Evolutionary conservation across 2,888 invertebrate genomes (phyloP), one percentile per base, ranked within the genome.

Genomic region (Plebejus argus): DNA sequence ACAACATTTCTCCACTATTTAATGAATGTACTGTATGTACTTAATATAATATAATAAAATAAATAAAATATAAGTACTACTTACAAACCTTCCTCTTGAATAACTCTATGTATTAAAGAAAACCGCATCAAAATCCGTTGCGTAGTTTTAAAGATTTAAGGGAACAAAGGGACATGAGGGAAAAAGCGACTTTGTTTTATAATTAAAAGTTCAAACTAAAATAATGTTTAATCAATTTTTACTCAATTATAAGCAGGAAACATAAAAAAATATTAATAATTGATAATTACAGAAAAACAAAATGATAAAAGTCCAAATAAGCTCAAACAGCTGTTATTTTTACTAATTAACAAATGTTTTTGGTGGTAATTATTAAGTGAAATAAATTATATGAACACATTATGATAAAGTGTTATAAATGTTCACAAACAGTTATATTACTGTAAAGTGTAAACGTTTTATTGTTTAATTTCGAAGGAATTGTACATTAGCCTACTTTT

Each of bases 401-500:
- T 23, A 58, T 58, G 7, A 58, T 61, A 61, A 12, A 61, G 23
- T 61, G 61, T 23, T 61, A 23, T 61, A 23, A 10, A 23, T 61
- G 61, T 61, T 20, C 7, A 58, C 10, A 12, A 61, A 61, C 61
- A 18, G 61, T 23, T 61, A 61, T 61, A 8, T 61, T 61, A 61
- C 61, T 61, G 61, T 61, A 61, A 61, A 61, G 23, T 61, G 61
- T 61, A 61, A 61, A 61, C 56, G 20, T 58, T 58, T 58, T 58
- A 58, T 58, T n/a, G 56, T 58, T 58, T 20, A 7, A 58, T 58
- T 58, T 58, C 56, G 20, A 58, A n/a, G 56, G 56, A 58, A 58
- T 58, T 20, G 23, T 10, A 61, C 61, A 61, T 61, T 23, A 61
- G 61, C 61, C 61, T 18, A 23, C 23, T 23, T 61, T 23, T 10